Base-by-base conservation (phyloP, 2,797 vertebrate genomes). In the Helicolenus hilgendorfi region DNA sequence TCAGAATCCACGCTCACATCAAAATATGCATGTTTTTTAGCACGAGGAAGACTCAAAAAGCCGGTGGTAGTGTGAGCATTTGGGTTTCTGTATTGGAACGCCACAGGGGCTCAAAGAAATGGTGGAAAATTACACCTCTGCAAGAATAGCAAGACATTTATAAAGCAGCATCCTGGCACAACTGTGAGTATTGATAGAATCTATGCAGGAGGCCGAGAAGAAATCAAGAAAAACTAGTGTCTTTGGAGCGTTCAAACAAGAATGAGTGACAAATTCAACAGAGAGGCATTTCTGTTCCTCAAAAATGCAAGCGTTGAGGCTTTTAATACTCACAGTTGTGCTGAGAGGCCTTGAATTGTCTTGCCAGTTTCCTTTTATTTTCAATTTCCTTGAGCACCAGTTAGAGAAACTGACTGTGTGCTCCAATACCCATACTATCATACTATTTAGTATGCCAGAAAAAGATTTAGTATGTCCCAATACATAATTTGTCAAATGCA, bases 21-120 rank as follows among this genome's bases (percentile, higher is more conserved):
- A 67, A 65, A 87, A 77, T 64, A 53, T 87, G 35, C 60, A 72
- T 45, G 26, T 49, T 68, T 79, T 68, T 79, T 73, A 84, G 20
- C 24, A 35, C 64, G 14, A 36, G n/a, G 22, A 59, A n/a, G 26
- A 77, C 45, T 60, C 20, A 69, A 62, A 67, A 65, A 15, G 36
- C 14, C 11, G 5, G 41, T 5, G 11, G 26, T 38, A 22, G 14
- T 33, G 20, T 36, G 33, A 71, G 72, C 20, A 53, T 55, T 75
- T 36, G 4, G 14, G 1, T 60, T 55, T 62, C 20, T 56, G 11
- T 38, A 45, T 38, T 36, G 31, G n/a, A 63, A 31, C 71, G 24
- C 74, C 9, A 62, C 65, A 59, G 70, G 73, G 26, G 53, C 65
- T 58, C 26, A 62, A 24, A 80, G 60, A 71, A 58, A 20, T 41